phyloP scores from a whole-genome alignment of 2,113 vertebrate species.

The Origma solitaria region DNA sequence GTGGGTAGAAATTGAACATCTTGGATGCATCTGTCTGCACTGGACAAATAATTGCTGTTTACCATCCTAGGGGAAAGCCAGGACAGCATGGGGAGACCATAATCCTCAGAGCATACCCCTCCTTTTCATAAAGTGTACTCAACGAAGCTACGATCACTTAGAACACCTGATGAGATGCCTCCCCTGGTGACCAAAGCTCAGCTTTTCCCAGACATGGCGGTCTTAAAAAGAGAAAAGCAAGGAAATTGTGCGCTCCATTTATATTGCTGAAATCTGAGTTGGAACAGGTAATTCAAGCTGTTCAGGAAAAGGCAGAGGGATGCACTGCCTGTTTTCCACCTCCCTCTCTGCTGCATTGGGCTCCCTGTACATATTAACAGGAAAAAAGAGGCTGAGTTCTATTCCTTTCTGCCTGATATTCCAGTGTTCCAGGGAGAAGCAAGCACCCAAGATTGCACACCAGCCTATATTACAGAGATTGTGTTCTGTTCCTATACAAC shows the following conservation, averaged over 20 bases:
- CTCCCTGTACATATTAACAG: neutral
- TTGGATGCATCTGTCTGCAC: neutral
- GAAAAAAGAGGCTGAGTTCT: neutral
- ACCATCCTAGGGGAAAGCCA: neutral
- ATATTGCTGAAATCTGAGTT: neutral
- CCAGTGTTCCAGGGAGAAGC: neutral
- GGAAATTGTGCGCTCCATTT: neutral
- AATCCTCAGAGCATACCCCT: neutral
- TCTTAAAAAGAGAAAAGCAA: neutral
- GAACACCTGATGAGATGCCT: neutral
- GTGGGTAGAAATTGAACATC: neutral
- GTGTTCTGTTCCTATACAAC: neutral
- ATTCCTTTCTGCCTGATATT: neutral
- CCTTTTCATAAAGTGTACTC: neutral
- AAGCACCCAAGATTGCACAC: neutral
- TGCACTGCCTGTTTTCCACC: neutral
- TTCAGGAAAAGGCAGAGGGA: neutral
- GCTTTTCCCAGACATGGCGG: neutral
- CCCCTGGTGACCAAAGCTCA: neutral
- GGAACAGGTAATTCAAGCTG: neutral
- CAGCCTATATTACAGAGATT: neutral
- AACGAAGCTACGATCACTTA: neutral
- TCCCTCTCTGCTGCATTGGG: neutral
- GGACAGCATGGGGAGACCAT: neutral
- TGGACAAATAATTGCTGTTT: neutral